Base-by-base conservation (phyloP, 2,888 invertebrate species). In the Drosophila parthenogenetica region DNA sequence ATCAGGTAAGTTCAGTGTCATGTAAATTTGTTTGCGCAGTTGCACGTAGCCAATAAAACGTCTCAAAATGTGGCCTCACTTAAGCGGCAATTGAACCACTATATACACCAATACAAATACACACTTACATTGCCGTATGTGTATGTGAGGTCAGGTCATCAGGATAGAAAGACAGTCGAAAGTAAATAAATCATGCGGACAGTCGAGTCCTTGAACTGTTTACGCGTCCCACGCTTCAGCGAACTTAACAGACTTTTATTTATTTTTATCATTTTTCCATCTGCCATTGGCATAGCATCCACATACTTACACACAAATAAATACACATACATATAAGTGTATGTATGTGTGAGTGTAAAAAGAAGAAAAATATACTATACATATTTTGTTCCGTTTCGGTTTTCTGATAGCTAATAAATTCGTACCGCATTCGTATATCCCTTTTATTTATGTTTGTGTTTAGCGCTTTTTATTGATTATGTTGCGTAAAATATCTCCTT, bases 1-100 rank as follows among this genome's bases (percentile, higher is more conserved):
- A 11, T 14, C 54, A 45, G 53, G 64, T 70, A 78, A 69, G 88
- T 83, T 88, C 83, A 72, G 77, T 85, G 88, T 85, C 88, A 85
- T 86, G 86, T 88, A 85, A 88, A 85, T 85, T 85, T 85, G 81
- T 88, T 86, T 85, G 87, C 87, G 66, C 87, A 84, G 85, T 83
- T 83, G 82, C 87, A 83, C 87, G 83, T 83, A 81, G 79, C 81
- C 81, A 87, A 83, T 87, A 87, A 83, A 87, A 81, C 68, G 76
- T 69, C 74, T 72, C 46, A 54, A 73, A 83, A 71, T 86, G 87
- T 73, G 71, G 55, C 73, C 71, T 62, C 72, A 68, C 76, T 76
- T 76, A 76, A 76, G 68, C 77, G 73, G 62, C 76, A 69, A 69
- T 68, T 68, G 69, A 77, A 83, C 70, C 82, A 66, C 83, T 69